Percentiles rank a stretch among this genome's conserved stretches.
Conservation (phyloP, 1,140 invertebrate genomes). For the Ladona fulva region DNA sequence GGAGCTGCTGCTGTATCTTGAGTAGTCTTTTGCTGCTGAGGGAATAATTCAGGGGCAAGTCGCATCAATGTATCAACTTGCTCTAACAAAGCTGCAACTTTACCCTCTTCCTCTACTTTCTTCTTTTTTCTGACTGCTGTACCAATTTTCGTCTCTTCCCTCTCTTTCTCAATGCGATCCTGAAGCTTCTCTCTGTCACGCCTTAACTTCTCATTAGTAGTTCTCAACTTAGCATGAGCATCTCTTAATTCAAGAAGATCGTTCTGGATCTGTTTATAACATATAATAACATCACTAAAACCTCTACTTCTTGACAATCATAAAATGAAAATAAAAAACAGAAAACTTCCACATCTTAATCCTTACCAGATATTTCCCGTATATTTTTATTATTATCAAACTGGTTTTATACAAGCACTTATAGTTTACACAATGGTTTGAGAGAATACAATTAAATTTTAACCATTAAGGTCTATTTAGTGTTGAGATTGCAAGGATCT, state of each 20-base stretch:
- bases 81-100: constrained; percentile 58
- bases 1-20: constrained; percentile 21
- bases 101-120: constrained; percentile 53
- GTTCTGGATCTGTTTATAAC: constrained; percentile 58
- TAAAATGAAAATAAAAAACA: background rate
- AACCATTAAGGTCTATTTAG: too few species aligned
- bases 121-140: constrained; percentile 42
- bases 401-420: too few species aligned
- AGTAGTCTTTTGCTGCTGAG: background rate
- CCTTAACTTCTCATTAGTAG: constrained; percentile 83
- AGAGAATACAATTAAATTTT: too few species aligned
- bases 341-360: constrained; percentile 12
- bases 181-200: constrained; percentile 62
- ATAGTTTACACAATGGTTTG: constrained; percentile 34
- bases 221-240: constrained; percentile 81
- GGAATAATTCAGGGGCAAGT: constrained; percentile 54
- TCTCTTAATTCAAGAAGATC: constrained; percentile 80
- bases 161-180: constrained; percentile 61
- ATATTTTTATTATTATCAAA: too few species aligned
- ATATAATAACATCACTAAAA: constrained; percentile 19
- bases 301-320: background rate
- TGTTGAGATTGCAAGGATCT: too few species aligned
- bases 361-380: too few species aligned
- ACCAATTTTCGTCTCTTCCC: constrained; percentile 53
- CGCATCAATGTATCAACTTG: constrained; percentile 67